Conservation (phyloP, 1,140 invertebrate genomes). For the Centruroides vittatus region DNA sequence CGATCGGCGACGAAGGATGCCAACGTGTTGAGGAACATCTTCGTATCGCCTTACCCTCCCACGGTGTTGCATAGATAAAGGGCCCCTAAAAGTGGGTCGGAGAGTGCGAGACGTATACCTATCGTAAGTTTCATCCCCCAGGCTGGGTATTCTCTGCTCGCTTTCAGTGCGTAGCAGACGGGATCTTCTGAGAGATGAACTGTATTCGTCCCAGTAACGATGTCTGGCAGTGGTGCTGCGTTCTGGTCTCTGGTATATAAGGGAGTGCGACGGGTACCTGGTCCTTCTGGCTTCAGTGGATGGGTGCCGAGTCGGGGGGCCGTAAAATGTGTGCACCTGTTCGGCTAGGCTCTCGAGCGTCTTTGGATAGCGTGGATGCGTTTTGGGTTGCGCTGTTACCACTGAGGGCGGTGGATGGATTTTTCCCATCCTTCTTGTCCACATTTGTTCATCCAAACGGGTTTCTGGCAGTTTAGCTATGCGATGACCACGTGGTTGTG, state of each 20-base stretch:
- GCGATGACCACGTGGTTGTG: conserved; percentile 8
- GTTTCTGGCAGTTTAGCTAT: neutral
- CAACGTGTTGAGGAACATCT: conserved; percentile 8
- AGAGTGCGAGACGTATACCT: neutral
- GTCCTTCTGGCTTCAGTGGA: neutral
- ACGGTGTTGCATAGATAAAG: conserved; percentile 3
- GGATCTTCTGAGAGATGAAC: conserved; percentile 6
- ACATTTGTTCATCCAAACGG: neutral
- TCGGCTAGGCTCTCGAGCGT: conserved; percentile 77
- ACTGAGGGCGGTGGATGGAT: conserved; percentile 13
- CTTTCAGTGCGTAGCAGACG: conserved; percentile 24
- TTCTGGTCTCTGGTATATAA: neutral
- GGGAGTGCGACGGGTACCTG: neutral
- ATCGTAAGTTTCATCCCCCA: conserved; percentile 6
- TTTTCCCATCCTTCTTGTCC: neutral
- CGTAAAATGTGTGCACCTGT: conserved; percentile 35
- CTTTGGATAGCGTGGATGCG: conserved; percentile 49
- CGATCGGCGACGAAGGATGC: conserved; percentile 21
- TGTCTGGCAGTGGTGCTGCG: conserved; percentile 23
- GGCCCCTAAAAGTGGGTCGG: conserved; percentile 1
- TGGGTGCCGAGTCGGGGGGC: neutral
- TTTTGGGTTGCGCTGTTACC: conserved; percentile 46
- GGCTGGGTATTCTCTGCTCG: conserved; percentile 24
- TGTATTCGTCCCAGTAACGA: conserved; percentile 53
- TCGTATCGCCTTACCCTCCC: conserved; percentile 17